Evolutionary conservation across 2,797 vertebrate genomes (phyloP).

Genomic region (Margarornis squamiger): DNA sequence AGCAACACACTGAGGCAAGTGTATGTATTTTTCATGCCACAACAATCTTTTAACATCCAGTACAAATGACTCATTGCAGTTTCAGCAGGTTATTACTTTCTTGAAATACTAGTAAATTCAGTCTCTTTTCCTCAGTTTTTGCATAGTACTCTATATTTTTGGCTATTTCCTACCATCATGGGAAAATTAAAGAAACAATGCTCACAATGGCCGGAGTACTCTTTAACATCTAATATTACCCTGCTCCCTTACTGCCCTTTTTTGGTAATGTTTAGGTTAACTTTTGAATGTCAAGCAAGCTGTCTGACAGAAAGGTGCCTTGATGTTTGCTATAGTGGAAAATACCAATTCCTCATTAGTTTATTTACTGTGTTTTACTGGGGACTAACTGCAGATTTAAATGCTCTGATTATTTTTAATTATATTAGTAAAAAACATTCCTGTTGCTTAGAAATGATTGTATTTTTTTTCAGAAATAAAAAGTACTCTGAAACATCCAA

Average conservation of each 20-base stretch:
- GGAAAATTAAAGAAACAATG: background rate
- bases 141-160: background rate
- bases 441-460: background rate
- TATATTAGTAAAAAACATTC: background rate
- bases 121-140: background rate
- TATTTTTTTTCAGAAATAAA: background rate
- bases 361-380: background rate
- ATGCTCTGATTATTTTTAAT: background rate
- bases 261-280: conserved; percentile 16
- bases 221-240: background rate
- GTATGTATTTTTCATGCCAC: background rate
- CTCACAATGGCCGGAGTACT: accelerated
- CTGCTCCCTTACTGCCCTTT: background rate
- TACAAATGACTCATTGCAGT: background rate
- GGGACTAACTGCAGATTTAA: background rate
- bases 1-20: background rate
- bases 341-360: background rate
- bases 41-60: background rate
- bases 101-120: background rate
- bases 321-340: background rate
- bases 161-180: background rate
- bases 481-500: background rate
- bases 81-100: background rate
- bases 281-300: background rate
- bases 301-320: background rate